Base-by-base conservation (phyloP, 2,797 vertebrate genomes). In the Coregonus suidteri region DNA sequence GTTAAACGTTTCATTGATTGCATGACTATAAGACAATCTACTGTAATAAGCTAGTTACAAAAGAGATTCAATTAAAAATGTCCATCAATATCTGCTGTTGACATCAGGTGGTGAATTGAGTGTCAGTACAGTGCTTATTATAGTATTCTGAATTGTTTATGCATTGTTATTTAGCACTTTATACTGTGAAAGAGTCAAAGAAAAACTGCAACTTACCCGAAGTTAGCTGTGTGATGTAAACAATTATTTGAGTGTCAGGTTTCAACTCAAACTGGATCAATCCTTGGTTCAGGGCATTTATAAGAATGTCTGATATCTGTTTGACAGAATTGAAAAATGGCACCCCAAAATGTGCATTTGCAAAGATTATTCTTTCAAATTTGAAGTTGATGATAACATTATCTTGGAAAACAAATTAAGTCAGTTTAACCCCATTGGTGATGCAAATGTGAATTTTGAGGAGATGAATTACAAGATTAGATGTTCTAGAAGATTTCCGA, bases 181-280 rank as follows among this genome's bases (percentile, higher is more conserved):
- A 34, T 68, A 68, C 34, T 65, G 64, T 34, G 34, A 69, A 34
- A 35, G 34, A 41, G 6, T 9, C 30, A 34, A 37, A 34, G 53
- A 35, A 4, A 56, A 68, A 68, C 64, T 82, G 35, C 20, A 64
- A 87, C 96, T 96, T 90, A 99, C 98, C 98, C 90, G 98, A 90
- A 7, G 97, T 98, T 87, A 98, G 92, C 85, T 98, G 97, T 83
- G 97, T 97, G 79, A 97, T 95, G 76, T 97, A 98, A 2, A 97
- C 96, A 75, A 96, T 86, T 67, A 99, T 94, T 88, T 93, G 95
- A 73, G 96, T 93, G 4, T 96, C 94, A 3, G 97, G 94, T 86
- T 98, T 99, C 88, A 99, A 92, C 73, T 98, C 97, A 91, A 99
- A 99, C 86, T 98, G 95, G 82, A 99, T 93, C 88, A 96, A 88